Evolutionary conservation across 30 jellyfish, hydroid and myxozoan genomes (phyloP).

Genomic region (Rhopilema esculentum): DNA sequence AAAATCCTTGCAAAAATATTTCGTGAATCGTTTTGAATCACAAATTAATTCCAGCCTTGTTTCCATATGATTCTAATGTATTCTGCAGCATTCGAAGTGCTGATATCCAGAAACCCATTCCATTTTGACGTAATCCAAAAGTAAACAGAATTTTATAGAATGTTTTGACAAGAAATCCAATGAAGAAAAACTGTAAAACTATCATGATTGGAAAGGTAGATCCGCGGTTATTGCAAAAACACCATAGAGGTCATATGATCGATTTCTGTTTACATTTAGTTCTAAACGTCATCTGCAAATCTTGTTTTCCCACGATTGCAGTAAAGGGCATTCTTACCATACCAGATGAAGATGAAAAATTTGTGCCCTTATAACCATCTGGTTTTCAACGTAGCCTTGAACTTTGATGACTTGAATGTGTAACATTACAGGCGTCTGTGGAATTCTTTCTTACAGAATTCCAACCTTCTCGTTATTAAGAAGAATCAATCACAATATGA

Average conservation of each 20-base stretch:
- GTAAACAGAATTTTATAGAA: constrained; percentile 10
- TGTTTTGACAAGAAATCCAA: constrained; percentile 46
- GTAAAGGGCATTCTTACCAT: not conserved
- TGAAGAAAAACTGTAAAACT: constrained; percentile 27
- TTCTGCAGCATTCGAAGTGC: no score
- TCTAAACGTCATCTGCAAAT: not conserved
- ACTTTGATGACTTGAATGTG: not conserved
- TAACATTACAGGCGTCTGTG: not conserved
- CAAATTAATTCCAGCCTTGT: no score
- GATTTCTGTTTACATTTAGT: not conserved
- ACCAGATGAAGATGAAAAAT: not conserved
- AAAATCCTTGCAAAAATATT: not conserved
- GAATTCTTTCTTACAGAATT: not conserved
- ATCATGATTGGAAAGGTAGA: constrained; percentile 38
- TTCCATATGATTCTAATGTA: no score
- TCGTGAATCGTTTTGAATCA: not conserved
- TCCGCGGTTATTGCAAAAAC: constrained; percentile 39
- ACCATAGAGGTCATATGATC: constrained; percentile 34
- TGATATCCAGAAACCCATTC: not conserved
- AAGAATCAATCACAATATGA: not conserved
- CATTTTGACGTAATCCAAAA: not conserved
- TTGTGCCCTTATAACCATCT: not conserved
- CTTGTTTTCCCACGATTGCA: constrained; percentile 32
- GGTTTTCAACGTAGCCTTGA: no score
- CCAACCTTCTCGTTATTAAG: no score